phyloP scores from a whole-genome alignment of 2,888 invertebrate species.

The Euphydryas editha region DNA sequence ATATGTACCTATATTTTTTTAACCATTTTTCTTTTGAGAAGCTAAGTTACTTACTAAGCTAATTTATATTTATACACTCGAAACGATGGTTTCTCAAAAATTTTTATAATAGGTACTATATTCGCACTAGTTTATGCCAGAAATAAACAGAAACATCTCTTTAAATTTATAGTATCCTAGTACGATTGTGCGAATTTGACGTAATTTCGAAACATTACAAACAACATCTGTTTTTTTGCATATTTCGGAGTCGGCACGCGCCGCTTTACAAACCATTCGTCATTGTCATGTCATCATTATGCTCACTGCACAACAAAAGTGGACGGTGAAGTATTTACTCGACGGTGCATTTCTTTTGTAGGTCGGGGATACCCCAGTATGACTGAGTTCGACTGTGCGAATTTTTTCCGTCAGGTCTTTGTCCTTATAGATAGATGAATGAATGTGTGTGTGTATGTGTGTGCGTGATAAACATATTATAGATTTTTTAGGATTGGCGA shows the following conservation, averaged over 20 bases:
- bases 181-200: conserved; percentile 82
- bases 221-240: conserved; percentile 53
- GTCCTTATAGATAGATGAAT: conserved; percentile 43
- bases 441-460: no score
- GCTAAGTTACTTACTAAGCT: no score
- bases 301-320: conserved; percentile 71
- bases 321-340: conserved; percentile 61
- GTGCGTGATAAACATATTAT: conserved; percentile 25
- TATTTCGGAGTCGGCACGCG: conserved; percentile 70
- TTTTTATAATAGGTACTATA: not conserved
- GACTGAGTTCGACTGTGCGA: conserved; percentile 61
- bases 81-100: no score
- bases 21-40: no score
- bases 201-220: conserved; percentile 73
- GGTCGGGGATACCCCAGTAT: conserved; percentile 74
- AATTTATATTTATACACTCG: no score
- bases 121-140: not conserved
- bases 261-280: conserved; percentile 57
- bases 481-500: not conserved
- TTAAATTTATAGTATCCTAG: conserved; percentile 63
- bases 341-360: conserved; percentile 62
- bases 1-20: no score
- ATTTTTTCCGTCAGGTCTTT: conserved; percentile 59
- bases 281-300: conserved; percentile 77
- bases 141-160: conserved; percentile 56